Evolutionary conservation across 2,113 vertebrate genomes (phyloP).

Genomic region (Panthera uncia): DNA sequence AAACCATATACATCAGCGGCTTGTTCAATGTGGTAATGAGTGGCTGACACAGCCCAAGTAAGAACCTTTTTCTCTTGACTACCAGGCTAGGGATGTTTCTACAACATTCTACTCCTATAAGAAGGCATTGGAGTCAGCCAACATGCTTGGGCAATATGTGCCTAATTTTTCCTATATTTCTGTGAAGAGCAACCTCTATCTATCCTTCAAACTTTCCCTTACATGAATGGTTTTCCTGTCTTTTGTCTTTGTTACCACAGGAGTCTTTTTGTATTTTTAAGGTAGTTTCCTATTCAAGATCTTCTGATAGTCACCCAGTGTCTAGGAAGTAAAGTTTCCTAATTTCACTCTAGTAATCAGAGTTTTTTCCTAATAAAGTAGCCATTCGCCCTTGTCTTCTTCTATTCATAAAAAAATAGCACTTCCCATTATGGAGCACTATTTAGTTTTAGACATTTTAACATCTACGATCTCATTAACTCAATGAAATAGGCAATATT

Average conservation of each 20-base stretch:
- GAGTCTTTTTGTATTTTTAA: background rate
- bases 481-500: background rate
- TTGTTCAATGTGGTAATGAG: background rate
- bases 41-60: background rate
- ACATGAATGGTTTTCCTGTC: background rate
- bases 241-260: background rate
- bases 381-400: background rate
- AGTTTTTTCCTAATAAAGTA: background rate
- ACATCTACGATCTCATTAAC: background rate
- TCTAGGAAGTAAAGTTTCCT: background rate
- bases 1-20: background rate
- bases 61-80: background rate
- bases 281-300: background rate
- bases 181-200: background rate
- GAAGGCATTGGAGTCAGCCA: background rate
- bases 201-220: background rate
- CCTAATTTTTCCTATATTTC: background rate
- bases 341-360: background rate
- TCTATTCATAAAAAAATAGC: background rate
- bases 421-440: background rate
- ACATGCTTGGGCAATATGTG: background rate
- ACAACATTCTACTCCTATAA: background rate
- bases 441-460: background rate
- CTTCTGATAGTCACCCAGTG: fast-evolving
- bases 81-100: background rate